Percentiles rank a stretch among this genome's conserved stretches.
Evolutionary conservation across 1,140 invertebrate genomes (phyloP).

Genomic region (Drosophila auraria): DNA sequence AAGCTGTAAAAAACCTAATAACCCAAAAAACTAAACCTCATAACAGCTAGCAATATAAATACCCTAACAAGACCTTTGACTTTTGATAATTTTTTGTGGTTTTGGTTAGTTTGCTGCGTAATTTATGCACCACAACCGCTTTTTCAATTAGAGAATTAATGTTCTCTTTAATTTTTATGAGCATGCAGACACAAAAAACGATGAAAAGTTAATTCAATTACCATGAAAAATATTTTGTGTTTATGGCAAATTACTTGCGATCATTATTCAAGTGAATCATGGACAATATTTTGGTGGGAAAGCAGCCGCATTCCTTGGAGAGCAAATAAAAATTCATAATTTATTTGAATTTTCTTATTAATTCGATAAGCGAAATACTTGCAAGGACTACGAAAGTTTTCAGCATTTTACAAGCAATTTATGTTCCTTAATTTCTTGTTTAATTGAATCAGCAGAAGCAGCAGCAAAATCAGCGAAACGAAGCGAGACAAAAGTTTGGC

Average conservation of each 20-base stretch:
- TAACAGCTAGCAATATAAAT: neutral
- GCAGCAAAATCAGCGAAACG: conserved; percentile 12
- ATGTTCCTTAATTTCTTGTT: conserved; percentile 35
- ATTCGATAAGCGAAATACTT: conserved; percentile 26
- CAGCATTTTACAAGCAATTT: conserved; percentile 16
- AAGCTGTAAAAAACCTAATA: too few species aligned
- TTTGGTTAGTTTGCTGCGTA: conserved; percentile 4
- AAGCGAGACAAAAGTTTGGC: conserved; percentile 34
- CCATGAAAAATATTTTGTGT: conserved; percentile 24
- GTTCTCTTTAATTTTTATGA: conserved; percentile 32
- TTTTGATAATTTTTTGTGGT: neutral
- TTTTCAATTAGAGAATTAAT: conserved; percentile 51
- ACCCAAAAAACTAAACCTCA: neutral
- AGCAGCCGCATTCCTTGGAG: conserved; percentile 1
- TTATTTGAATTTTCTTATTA: conserved; percentile 29
- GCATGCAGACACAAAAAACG: conserved; percentile 8
- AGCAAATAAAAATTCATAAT: conserved; percentile 6
- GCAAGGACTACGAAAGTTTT: conserved; percentile 19
- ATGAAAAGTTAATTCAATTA: conserved; percentile 45
- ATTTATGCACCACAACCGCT: conserved; percentile 26
- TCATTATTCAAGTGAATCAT: conserved; percentile 10
- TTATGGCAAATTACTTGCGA: conserved; percentile 13
- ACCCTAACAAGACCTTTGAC: neutral
- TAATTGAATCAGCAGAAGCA: conserved; percentile 52
- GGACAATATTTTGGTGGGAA: neutral